These are phyloP conservation scores for Orchestes rusci DNA, from an alignment of 2,888 invertebrate genomes.

Conservation along the genomic window DNA sequence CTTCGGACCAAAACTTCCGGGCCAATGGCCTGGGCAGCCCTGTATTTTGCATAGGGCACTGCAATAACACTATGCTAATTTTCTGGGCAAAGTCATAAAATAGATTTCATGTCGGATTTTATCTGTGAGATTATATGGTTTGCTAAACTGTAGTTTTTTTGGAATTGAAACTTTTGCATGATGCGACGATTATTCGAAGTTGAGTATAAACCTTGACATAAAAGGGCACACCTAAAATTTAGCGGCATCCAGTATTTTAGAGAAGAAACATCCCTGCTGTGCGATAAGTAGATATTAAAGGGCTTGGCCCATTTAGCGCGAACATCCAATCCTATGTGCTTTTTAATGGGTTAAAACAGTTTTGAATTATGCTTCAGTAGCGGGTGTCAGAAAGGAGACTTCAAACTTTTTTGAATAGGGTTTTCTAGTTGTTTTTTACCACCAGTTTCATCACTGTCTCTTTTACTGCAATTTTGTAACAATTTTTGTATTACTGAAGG, in stretches of 20 bases:
- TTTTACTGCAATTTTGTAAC: too few species aligned
- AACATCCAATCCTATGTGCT: conserved; percentile 34
- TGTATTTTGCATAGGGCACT: conserved; percentile 1
- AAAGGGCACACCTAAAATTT: too few species aligned
- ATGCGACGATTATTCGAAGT: too few species aligned
- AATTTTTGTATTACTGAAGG: too few species aligned
- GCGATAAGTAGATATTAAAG: conserved; percentile 25
- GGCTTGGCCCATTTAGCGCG: conserved; percentile 31
- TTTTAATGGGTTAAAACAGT: too few species aligned
- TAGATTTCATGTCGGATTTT: background rate
- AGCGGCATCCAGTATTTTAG: conserved; percentile 11
- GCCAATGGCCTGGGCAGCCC: conserved; percentile 5
- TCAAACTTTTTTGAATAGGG: too few species aligned
- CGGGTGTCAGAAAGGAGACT: too few species aligned
- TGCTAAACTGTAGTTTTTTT: background rate
- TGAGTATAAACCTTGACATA: too few species aligned
- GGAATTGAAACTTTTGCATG: background rate
- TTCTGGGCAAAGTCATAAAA: background rate
- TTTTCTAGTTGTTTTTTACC: too few species aligned
- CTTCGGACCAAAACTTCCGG: conserved; percentile 8
- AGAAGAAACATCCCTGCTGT: conserved; percentile 6
- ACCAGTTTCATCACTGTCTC: too few species aligned
- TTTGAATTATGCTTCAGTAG: too few species aligned
- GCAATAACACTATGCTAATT: conserved; percentile 1
- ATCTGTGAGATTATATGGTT: background rate